Evolutionary conservation across 2,888 invertebrate species (phyloP), one percentile per base, ranked within the genome.

Genomic region (Prosopocoilus inquinatus): DNA sequence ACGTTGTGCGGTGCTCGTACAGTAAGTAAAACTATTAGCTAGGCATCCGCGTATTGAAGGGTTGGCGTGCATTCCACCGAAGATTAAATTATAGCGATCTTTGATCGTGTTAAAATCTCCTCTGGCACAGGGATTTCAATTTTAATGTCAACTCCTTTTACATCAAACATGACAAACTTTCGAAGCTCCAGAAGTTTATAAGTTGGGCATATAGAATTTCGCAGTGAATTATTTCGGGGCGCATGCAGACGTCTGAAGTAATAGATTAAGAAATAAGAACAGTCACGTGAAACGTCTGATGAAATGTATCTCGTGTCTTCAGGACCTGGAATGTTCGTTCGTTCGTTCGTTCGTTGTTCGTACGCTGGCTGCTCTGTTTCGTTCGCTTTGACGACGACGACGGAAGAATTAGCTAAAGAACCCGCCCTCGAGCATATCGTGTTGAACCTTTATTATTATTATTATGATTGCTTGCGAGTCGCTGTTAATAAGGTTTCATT

Each of bases 131-230:
- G 71, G 75, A 76, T 76, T 76, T 76, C 76, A 76, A 76, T 75
- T 76, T 76, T 74, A 75, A 75, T 75, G 75, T 76, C 76, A 75
- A 75, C 75, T 75, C 75, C 75, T 76, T 76, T 74, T 73, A 75
- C 73, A 74, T 76, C 75, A 76, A 76, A 76, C 74, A 74, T 73
- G 74, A 70, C 71, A 71, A 75, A 73, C 73, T 73, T 73, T 72
- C 62, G 59, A 47, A 57, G 59, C 58, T 61, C 57, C 62, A 48
- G 66, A 70, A 72, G 70, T 75, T 75, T 74, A 73, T 73, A 72
- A 75, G 73, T 75, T 74, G 71, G 71, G 73, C 73, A 75, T 75
- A 75, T 75, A 75, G 74, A 75, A 73, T 75, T 73, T 73, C 74
- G 67, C 67, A 65, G 69, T 68, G 69, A 74, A 73, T 74, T 73